These are phyloP conservation scores for Machimus atricapillus DNA, from an alignment of 2,888 invertebrate species.

Conservation along the genomic window DNA sequence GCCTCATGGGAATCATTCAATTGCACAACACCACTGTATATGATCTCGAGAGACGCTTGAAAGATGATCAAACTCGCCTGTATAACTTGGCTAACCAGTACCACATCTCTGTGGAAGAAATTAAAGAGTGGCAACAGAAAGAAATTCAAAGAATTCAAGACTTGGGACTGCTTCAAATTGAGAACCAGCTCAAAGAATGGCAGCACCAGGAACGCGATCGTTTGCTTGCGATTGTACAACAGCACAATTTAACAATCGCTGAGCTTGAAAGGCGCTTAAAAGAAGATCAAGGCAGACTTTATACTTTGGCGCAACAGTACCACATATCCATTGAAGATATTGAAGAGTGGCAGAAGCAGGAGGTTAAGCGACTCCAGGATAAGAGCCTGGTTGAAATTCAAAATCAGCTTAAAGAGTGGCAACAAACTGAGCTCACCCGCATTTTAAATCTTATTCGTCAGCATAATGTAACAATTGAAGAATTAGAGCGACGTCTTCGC, in stretches of 20 bases:
- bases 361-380: slow-evolving; percentile 52
- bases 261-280: slow-evolving; percentile 57
- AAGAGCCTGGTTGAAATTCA: slow-evolving; percentile 57
- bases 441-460: slow-evolving; percentile 52
- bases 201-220: slow-evolving; percentile 58
- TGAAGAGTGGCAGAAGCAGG: slow-evolving; percentile 58
- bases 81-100: slow-evolving; percentile 57
- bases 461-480: slow-evolving; percentile 51
- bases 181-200: slow-evolving; percentile 56
- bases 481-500: slow-evolving; percentile 52
- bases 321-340: slow-evolving; percentile 57
- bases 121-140: slow-evolving; percentile 57
- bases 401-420: slow-evolving; percentile 55
- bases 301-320: slow-evolving; percentile 55
- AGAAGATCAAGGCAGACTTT: slow-evolving; percentile 55
- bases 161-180: slow-evolving; percentile 57
- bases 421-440: slow-evolving; percentile 54
- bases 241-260: slow-evolving; percentile 56
- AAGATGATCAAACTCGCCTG: slow-evolving; percentile 56
- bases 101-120: slow-evolving; percentile 57
- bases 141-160: slow-evolving; percentile 56
- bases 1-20: slow-evolving; percentile 56
- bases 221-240: slow-evolving; percentile 53
- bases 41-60: slow-evolving; percentile 52
- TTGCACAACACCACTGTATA: slow-evolving; percentile 54